Conservation (phyloP, 1,140 invertebrate species). For the Eulimnadia texana region DNA sequence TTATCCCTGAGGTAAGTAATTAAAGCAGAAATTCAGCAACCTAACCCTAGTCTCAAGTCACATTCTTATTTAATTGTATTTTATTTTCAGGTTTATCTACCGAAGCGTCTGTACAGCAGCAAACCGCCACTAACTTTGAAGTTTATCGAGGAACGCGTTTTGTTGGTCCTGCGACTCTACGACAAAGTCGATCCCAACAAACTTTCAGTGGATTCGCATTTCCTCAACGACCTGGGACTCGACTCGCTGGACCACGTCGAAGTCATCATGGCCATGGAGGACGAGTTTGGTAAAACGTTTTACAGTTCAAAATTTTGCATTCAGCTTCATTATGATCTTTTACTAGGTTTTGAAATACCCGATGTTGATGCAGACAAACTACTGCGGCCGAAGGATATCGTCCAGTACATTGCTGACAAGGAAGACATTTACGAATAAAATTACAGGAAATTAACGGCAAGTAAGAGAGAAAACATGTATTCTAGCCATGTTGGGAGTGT, state of each 20-base stretch:
- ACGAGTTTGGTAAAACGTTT: constrained; percentile 72
- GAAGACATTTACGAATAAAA: constrained; percentile 80
- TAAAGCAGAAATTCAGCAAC: too few relatives aligned
- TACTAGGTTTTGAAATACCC: constrained; percentile 84
- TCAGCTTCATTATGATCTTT: too few relatives aligned
- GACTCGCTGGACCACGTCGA: constrained; percentile 98
- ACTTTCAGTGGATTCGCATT: constrained; percentile 81
- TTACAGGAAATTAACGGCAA: too few relatives aligned
- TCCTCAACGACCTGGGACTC: constrained; percentile 90
- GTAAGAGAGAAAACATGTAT: too few relatives aligned
- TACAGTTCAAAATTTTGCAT: too few relatives aligned
- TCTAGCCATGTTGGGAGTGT: background rate
- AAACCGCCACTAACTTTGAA: constrained; percentile 59
- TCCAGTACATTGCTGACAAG: constrained; percentile 86
- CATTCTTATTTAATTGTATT: background rate
- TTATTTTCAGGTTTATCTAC: background rate
- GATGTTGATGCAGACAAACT: constrained; percentile 89
- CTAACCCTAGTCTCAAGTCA: too few relatives aligned
- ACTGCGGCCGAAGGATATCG: constrained; percentile 74
- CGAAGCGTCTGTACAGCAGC: constrained; percentile 49
- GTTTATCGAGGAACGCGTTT: constrained; percentile 68
- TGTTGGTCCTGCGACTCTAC: constrained; percentile 86
- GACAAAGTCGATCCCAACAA: constrained; percentile 89
- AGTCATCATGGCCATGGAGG: constrained; percentile 98
- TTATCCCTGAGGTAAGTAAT: background rate